Percentiles rank a stretch among this genome's conserved stretches.
Evolutionary conservation across 2,113 vertebrate genomes (phyloP).

Genomic region (Peucedramus taeniatus): DNA sequence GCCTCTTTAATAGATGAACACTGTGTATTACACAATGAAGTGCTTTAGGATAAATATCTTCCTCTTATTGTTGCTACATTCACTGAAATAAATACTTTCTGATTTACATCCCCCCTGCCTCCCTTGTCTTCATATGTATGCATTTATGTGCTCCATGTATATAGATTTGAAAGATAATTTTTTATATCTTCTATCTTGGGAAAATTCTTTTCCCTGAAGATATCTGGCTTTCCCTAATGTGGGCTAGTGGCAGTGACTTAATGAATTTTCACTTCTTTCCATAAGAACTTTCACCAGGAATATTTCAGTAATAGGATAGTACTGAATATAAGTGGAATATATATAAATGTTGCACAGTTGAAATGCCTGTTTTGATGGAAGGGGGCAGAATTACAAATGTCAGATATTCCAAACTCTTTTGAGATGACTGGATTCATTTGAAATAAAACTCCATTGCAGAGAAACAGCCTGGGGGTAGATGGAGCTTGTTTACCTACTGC

Average conservation of each 20-base stretch:
- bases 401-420: conserved; percentile 25
- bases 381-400: background rate
- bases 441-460: background rate
- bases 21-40: background rate
- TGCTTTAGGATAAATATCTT: background rate
- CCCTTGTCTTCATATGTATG: background rate
- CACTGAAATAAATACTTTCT: background rate
- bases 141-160: background rate
- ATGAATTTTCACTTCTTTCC: conserved; percentile 31
- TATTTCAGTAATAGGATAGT: conserved; percentile 1
- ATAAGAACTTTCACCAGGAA: conserved; percentile 6
- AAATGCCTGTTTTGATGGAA: conserved; percentile 27
- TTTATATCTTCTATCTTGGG: background rate
- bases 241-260: background rate
- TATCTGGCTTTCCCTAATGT: background rate
- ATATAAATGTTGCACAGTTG: conserved; percentile 20
- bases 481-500: conserved; percentile 1
- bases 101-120: background rate
- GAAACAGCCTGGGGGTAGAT: background rate
- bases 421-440: background rate
- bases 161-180: background rate
- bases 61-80: background rate
- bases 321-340: conserved; percentile 35
- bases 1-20: background rate
- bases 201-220: background rate